These are phyloP conservation scores for Drosophila fuyamai DNA, from an alignment of 1,140 invertebrate genomes.

Conservation along the genomic window DNA sequence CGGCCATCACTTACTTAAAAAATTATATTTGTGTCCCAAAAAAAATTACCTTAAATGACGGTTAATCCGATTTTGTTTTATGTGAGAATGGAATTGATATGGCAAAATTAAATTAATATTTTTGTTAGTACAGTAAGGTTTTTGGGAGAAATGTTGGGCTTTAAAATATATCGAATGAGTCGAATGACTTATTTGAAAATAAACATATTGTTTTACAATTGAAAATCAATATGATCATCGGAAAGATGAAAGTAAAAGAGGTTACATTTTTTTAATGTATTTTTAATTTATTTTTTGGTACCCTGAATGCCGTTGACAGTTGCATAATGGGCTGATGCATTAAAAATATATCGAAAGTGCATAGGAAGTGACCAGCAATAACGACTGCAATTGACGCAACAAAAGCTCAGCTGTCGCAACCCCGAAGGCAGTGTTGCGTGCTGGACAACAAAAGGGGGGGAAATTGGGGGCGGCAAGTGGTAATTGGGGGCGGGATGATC, in stretches of 20 bases:
- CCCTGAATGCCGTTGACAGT: constrained; percentile 27
- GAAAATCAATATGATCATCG: too few relatives aligned
- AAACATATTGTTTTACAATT: too few relatives aligned
- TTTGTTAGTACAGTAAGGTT: too few relatives aligned
- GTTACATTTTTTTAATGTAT: neutral
- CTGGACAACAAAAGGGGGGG: constrained; percentile 3
- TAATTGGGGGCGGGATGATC: constrained; percentile 25
- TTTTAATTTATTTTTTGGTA: neutral
- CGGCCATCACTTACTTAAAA: neutral
- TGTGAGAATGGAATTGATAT: neutral
- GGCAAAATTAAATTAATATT: neutral
- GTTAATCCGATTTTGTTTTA: neutral
- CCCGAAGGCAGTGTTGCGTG: constrained; percentile 42
- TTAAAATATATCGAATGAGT: too few relatives aligned
- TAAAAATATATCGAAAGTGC: constrained; percentile 57
- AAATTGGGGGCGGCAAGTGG: neutral
- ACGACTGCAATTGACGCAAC: constrained; percentile 37
- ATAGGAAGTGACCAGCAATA: constrained; percentile 56
- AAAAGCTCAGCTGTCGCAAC: constrained; percentile 35
- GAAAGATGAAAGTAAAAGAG: too few relatives aligned
- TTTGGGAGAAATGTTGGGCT: too few relatives aligned
- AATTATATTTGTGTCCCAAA: neutral
- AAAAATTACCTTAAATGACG: neutral
- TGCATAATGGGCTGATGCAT: constrained; percentile 53
- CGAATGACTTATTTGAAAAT: too few relatives aligned